phyloP scores from a whole-genome alignment of 2,888 invertebrate genomes.

The Pristionchus arcanus region DNA sequence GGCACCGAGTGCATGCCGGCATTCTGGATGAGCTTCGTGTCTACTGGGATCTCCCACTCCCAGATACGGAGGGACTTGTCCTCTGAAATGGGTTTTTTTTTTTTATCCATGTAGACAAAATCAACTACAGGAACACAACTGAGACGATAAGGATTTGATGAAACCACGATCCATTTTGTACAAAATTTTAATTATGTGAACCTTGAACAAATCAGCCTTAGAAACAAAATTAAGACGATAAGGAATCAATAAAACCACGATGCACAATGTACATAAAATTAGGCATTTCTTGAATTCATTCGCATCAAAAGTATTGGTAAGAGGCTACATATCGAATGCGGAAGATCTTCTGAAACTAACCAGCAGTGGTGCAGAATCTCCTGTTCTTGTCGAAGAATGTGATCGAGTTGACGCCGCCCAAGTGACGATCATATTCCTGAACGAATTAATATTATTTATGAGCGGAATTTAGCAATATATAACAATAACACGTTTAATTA shows the following conservation, averaged over 20 bases:
- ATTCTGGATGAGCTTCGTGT: constrained; percentile 99
- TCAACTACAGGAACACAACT: neutral
- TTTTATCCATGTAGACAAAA: neutral
- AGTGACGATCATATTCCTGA: constrained; percentile 97
- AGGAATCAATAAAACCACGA: too few species aligned
- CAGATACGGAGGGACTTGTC: constrained; percentile 98
- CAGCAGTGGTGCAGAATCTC: constrained; percentile 95
- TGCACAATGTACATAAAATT: too few species aligned
- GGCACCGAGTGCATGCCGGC: constrained; percentile 99
- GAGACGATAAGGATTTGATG: too few species aligned
- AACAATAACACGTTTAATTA: neutral
- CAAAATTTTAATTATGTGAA: too few species aligned
- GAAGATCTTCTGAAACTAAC: neutral
- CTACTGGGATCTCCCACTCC: constrained; percentile 95
- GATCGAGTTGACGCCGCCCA: constrained; percentile 98
- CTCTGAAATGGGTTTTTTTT: constrained; percentile 82
- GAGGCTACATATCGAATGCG: too few species aligned
- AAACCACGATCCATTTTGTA: too few species aligned
- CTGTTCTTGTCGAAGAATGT: constrained; percentile 99
- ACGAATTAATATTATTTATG: neutral
- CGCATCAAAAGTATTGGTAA: too few species aligned
- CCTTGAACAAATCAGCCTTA: too few species aligned
- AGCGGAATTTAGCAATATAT: neutral
- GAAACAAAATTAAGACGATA: too few species aligned
- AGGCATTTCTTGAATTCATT: too few species aligned